These are phyloP conservation scores for Sphinx pinastri DNA, from an alignment of 2,888 invertebrate genomes.

Conservation along the genomic window DNA sequence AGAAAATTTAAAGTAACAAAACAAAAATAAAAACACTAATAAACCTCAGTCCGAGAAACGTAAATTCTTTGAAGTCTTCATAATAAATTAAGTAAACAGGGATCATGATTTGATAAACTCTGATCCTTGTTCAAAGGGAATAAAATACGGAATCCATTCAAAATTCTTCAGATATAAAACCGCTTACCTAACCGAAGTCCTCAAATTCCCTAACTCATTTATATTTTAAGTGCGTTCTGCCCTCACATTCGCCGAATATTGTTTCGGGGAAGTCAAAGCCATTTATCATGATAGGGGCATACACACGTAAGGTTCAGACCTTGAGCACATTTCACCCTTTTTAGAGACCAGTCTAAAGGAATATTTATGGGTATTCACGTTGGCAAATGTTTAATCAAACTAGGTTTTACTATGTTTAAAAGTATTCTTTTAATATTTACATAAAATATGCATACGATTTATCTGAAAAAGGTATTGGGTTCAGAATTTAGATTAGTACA, in stretches of 20 bases:
- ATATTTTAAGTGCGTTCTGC: slow-evolving; percentile 21
- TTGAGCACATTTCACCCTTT: slow-evolving; percentile 13
- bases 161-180: slow-evolving; percentile 15
- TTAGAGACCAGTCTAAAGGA: slow-evolving; percentile 6
- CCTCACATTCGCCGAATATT: slow-evolving; percentile 23
- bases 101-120: slow-evolving; percentile 21
- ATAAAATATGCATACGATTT: too few relatives aligned
- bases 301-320: slow-evolving; percentile 5
- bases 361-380: neutral
- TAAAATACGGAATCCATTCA: slow-evolving; percentile 7
- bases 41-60: neutral
- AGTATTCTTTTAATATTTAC: neutral
- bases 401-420: neutral
- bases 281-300: slow-evolving; percentile 45
- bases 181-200: slow-evolving; percentile 16
- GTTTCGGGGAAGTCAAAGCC: slow-evolving; percentile 38
- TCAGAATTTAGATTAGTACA: too few relatives aligned
- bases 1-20: neutral
- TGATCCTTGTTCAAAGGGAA: neutral
- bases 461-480: too few relatives aligned
- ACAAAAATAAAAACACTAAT: neutral
- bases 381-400: neutral
- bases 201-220: slow-evolving; percentile 19
- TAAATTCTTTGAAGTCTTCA: slow-evolving; percentile 19
- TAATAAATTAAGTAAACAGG: slow-evolving; percentile 17